A percentile compares a stretch with the other conserved stretches of the same genome.
Evolutionary conservation across 2,888 invertebrate species (phyloP).

Genomic region (Tachina fera): DNA sequence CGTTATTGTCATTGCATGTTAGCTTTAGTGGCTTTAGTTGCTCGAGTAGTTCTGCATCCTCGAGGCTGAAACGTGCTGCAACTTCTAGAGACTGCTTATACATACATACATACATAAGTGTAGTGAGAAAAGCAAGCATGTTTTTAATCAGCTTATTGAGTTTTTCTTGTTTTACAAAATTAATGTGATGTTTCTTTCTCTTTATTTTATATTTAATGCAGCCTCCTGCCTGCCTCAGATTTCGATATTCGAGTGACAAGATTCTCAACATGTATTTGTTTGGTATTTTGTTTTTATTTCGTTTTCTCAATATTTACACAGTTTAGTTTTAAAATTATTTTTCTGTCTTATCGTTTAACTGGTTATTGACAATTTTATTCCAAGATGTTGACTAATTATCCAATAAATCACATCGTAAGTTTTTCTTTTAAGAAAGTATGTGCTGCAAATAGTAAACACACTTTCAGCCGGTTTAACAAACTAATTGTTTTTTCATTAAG

Average conservation of each 20-base stretch:
- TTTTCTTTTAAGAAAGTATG: conserved; percentile 14
- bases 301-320: conserved; percentile 16
- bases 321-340: conserved; percentile 21
- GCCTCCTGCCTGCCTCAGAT: conserved; percentile 3
- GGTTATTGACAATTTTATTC: conserved; percentile 49
- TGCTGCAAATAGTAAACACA: not conserved
- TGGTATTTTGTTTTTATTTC: too few relatives aligned
- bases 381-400: conserved; percentile 60
- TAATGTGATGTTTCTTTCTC: conserved; percentile 34
- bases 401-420: conserved; percentile 46
- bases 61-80: not conserved
- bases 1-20: conserved; percentile 50
- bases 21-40: not conserved
- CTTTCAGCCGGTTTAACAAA: not conserved
- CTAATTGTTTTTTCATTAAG: too few relatives aligned
- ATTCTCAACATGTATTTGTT: conserved; percentile 32
- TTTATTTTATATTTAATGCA: conserved; percentile 2
- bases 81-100: conserved; percentile 7
- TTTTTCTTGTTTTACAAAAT: conserved; percentile 3
- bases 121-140: not conserved
- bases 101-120: too few relatives aligned
- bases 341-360: conserved; percentile 29
- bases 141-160: conserved; percentile 37
- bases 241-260: conserved; percentile 52
- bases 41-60: conserved; percentile 45